Evolutionary conservation across 1,140 invertebrate species (phyloP).

Genomic region (Helicorthomorpha holstii): DNA sequence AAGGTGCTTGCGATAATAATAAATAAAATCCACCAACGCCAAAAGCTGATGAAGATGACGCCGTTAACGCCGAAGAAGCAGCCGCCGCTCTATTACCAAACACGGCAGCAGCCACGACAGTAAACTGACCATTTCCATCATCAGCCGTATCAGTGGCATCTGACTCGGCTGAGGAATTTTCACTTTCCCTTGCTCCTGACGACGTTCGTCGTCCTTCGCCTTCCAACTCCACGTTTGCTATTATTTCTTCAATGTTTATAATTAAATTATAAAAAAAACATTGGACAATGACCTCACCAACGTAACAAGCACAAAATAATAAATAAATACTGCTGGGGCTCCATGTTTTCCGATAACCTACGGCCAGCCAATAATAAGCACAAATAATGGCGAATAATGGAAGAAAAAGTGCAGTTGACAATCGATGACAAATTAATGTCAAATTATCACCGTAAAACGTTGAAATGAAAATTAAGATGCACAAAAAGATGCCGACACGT

Average conservation of each 20-base stretch:
- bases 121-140: no score
- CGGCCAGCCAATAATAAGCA: conserved; percentile 24
- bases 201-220: conserved; percentile 10
- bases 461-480: background rate
- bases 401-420: conserved; percentile 5
- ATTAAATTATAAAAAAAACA: background rate
- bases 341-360: conserved; percentile 24
- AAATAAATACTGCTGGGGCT: conserved; percentile 26
- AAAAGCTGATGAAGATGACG: background rate
- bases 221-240: conserved; percentile 11
- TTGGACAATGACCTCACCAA: conserved; percentile 23
- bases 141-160: background rate
- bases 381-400: conserved; percentile 25
- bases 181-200: background rate
- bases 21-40: background rate
- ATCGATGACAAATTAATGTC: background rate
- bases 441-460: background rate
- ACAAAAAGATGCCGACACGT: background rate
- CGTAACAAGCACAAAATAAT: conserved; percentile 23
- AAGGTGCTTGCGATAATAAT: conserved; percentile 17
- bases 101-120: background rate
- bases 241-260: conserved; percentile 2
- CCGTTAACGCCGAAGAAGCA: background rate
- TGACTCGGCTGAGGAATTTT: background rate
- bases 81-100: background rate